A percentile compares a stretch with the other conserved stretches of the same genome.
Evolutionary conservation across 2,888 invertebrate species (phyloP).

Genomic region (Drosophila fulvimacula): DNA sequence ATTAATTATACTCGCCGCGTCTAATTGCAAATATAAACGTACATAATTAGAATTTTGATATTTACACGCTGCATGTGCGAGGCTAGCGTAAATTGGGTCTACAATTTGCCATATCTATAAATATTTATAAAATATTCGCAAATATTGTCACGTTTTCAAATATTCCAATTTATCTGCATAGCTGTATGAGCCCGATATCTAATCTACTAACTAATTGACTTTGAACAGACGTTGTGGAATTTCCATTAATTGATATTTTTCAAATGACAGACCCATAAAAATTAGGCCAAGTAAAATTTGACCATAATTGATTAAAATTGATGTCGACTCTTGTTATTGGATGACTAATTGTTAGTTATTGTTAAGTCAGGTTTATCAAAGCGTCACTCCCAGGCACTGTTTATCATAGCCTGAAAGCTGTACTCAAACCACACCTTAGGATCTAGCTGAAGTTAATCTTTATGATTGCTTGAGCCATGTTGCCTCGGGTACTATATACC

Average conservation of each 20-base stretch:
- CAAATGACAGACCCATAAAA: neutral
- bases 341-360: neutral
- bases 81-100: neutral
- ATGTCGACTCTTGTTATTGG: neutral
- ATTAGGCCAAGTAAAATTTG: neutral
- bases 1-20: constrained; percentile 17
- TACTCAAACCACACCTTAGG: neutral
- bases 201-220: constrained; percentile 12
- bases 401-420: neutral
- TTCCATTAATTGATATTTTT: neutral
- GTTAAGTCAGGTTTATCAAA: neutral
- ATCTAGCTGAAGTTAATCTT: neutral
- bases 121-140: neutral
- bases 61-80: neutral
- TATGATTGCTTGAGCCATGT: neutral
- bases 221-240: neutral
- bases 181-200: neutral
- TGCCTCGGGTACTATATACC: too few relatives aligned
- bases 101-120: neutral
- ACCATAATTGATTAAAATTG: neutral
- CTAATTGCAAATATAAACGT: constrained; percentile 2
- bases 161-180: neutral
- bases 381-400: too few relatives aligned
- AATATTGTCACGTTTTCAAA: neutral
- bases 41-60: constrained; percentile 4